These are phyloP conservation scores for Periphyllus acericola DNA, from an alignment of 2,888 invertebrate genomes.

Conservation along the genomic window DNA sequence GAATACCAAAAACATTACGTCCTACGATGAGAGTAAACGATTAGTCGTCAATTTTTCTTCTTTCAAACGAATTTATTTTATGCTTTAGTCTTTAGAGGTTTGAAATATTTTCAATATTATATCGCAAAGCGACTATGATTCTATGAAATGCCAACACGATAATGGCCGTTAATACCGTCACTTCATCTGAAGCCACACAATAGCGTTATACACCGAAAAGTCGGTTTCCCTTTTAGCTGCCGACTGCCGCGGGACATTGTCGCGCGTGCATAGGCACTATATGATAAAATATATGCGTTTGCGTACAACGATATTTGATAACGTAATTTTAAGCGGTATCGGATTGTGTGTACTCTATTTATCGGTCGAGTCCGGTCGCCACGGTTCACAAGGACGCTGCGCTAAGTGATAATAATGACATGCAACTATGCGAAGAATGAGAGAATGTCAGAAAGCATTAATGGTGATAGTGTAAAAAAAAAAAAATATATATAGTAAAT, in stretches of 20 bases:
- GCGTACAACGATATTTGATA: conserved; percentile 18
- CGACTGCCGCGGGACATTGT: neutral
- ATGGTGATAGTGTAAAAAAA: conserved; percentile 1
- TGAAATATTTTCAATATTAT: no score
- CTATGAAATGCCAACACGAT: no score
- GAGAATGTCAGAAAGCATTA: conserved; percentile 33
- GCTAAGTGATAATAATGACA: conserved; percentile 36
- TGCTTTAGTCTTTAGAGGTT: no score
- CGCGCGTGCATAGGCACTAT: neutral
- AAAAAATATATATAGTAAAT: conserved; percentile 12
- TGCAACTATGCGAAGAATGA: conserved; percentile 42
- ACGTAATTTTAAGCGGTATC: conserved; percentile 20
- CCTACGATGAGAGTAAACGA: no score
- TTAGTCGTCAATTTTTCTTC: no score
- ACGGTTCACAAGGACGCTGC: conserved; percentile 13
- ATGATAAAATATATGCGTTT: neutral
- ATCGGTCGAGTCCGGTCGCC: neutral
- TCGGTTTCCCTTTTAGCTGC: neutral
- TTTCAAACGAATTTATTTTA: no score
- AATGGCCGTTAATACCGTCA: no score
- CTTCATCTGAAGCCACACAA: no score
- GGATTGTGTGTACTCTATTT: neutral
- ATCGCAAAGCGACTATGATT: no score
- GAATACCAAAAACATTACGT: no score
- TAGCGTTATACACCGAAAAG: neutral